Conservation (phyloP, 2,888 invertebrate species). For the Ennomos erosarius region DNA sequence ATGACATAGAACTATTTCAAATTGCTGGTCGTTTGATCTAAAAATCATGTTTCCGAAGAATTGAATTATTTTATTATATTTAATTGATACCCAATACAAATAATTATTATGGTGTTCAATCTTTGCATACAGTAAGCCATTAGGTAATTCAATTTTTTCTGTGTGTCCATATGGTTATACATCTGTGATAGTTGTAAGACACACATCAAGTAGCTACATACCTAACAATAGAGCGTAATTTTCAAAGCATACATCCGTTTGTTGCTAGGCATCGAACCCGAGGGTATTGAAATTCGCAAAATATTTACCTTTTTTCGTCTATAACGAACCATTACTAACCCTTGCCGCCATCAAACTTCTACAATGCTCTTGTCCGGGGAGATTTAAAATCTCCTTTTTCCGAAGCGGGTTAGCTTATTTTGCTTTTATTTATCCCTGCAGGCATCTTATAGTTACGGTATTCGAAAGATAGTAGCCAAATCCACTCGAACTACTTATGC, state of each 20-base stretch:
- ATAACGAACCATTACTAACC: conserved; percentile 59
- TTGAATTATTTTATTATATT: too few relatives aligned
- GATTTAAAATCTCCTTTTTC: conserved; percentile 40
- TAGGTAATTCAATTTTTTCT: too few relatives aligned
- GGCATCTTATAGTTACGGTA: conserved; percentile 27
- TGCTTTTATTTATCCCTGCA: conserved; percentile 37
- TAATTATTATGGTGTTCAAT: too few relatives aligned
- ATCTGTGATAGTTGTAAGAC: too few relatives aligned
- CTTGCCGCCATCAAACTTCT: conserved; percentile 52
- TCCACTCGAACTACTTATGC: too few relatives aligned
- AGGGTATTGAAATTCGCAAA: conserved; percentile 49
- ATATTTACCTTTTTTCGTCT: conserved; percentile 59
- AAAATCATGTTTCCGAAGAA: too few relatives aligned
- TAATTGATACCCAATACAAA: too few relatives aligned
- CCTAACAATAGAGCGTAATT: conserved; percentile 26
- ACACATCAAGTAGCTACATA: too few relatives aligned
- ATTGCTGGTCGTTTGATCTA: too few relatives aligned
- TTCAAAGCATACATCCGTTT: conserved; percentile 26
- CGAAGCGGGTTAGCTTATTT: conserved; percentile 36
- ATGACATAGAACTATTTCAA: too few relatives aligned
- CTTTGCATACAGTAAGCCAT: too few relatives aligned
- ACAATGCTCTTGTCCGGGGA: conserved; percentile 48
- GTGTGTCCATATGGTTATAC: too few relatives aligned
- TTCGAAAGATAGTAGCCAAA: conserved; percentile 15
- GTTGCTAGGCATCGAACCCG: conserved; percentile 34